These are phyloP conservation scores for Scelioninae gen. 2 DNA, from an alignment of 2,888 invertebrate genomes.

Conservation along the genomic window DNA sequence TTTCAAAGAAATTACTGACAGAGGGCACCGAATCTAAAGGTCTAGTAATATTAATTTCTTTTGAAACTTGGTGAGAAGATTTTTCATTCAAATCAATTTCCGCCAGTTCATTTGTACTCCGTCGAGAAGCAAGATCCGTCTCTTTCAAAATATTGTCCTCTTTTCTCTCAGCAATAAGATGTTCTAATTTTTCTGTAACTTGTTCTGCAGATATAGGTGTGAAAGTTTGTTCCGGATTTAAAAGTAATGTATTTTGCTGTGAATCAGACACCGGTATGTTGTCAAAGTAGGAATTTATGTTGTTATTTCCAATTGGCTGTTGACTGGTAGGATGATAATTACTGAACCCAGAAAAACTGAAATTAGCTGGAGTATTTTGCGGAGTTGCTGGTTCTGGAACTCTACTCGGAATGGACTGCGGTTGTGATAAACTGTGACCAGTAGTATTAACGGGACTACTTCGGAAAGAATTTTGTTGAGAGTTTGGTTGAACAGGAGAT, in stretches of 20 bases:
- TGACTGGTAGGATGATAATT: slow-evolving; percentile 54
- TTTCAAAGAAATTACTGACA: slow-evolving; percentile 18
- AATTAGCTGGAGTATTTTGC: slow-evolving; percentile 72
- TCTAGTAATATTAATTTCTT: slow-evolving; percentile 20
- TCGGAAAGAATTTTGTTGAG: slow-evolving; percentile 64
- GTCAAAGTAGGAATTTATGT: slow-evolving; percentile 34
- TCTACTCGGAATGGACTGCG: slow-evolving; percentile 67
- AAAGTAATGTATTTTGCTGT: slow-evolving; percentile 4
- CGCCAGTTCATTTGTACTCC: slow-evolving; percentile 10
- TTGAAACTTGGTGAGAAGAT: slow-evolving; percentile 1
- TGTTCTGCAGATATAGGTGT: slow-evolving; percentile 68
- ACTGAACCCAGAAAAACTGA: slow-evolving; percentile 64
- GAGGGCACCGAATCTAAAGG: background rate
- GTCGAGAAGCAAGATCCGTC: slow-evolving; percentile 1
- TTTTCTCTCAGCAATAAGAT: slow-evolving; percentile 67
- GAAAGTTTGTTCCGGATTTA: slow-evolving; percentile 60
- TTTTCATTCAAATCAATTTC: slow-evolving; percentile 11
- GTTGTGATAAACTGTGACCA: slow-evolving; percentile 56
- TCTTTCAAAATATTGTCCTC: slow-evolving; percentile 56
- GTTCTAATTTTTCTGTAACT: slow-evolving; percentile 70
- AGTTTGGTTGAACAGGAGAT: slow-evolving; percentile 60
- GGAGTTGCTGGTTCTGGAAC: slow-evolving; percentile 70
- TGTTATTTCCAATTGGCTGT: slow-evolving; percentile 33
- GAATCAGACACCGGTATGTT: background rate
- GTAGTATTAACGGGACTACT: slow-evolving; percentile 62